Base-by-base conservation (phyloP, 2,888 invertebrate species). In the Tinea semifulvella region DNA sequence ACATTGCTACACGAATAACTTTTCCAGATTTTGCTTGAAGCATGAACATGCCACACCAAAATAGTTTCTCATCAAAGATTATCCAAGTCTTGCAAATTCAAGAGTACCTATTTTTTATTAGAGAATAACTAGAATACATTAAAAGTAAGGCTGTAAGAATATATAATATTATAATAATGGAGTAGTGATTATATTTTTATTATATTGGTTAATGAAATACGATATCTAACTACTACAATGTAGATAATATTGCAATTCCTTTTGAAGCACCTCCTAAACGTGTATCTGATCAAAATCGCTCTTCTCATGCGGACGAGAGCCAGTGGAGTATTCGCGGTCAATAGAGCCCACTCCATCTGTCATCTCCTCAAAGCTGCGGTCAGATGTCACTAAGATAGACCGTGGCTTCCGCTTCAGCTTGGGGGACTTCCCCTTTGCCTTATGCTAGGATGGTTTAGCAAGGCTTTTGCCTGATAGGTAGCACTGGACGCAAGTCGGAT, bases 401-500 rank as follows among this genome's bases (percentile, higher is more conserved):
- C 72, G 74, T 38, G 69, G 57, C 48, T 65, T 60, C 53, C 69
- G 54, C 47, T 72, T 64, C 55, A 52, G 67, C 57, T 61, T 76
- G 58, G 85, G 86, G 79, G 84, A 84, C 79, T 85, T 85, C 79
- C 85, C 85, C 75, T 79, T 85, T 74, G 81, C 83, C 83, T 82
- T 86, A 77, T 86, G 86, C 85, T 86, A 86, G 84, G 85, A 85
- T 53, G 80, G 76, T 67, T 84, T 81, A 53, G 75, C 82, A 52
- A 77, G 77, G 27, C 71, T 76, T 60, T 86, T 86, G 46, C 84
- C 84, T 47, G 88, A 87, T 35, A 89, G 83, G 66, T 89, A 84
- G 60, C 89, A 90, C 59, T 89, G 88, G 54, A 89, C 88, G 70
- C 89, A 90, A 18, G 88, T 88, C 39, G 88, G 87, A 47, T 87